Evolutionary conservation across 2,888 invertebrate genomes (phyloP).

Genomic region (Coelopa pilipes): DNA sequence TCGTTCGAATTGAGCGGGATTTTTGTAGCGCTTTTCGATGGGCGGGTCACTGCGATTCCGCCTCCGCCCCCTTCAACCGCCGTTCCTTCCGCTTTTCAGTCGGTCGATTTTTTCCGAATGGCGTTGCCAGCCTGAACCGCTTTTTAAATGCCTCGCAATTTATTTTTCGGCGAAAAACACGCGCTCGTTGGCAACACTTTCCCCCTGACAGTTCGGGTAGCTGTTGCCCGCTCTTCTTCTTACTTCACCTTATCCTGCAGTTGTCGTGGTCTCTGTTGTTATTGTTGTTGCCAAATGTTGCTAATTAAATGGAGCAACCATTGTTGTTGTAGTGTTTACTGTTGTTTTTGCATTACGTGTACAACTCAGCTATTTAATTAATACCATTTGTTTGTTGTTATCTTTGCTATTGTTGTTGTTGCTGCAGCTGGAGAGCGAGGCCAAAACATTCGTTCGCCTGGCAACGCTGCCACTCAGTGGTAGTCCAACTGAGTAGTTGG

Average conservation of each 20-base stretch:
- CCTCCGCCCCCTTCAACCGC: background rate
- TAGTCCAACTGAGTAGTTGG: background rate
- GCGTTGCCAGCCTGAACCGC: conserved; percentile 7
- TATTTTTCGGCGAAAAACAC: no score
- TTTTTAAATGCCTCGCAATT: conserved; percentile 1
- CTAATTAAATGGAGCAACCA: conserved; percentile 19
- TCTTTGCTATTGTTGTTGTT: no score
- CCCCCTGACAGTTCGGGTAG: no score
- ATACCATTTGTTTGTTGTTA: no score
- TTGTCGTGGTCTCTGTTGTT: no score
- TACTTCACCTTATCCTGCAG: no score
- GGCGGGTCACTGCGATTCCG: conserved; percentile 1
- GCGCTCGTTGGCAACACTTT: no score
- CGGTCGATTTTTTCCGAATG: background rate
- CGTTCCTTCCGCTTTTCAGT: background rate
- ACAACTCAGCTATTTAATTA: no score
- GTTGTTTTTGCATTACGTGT: no score
- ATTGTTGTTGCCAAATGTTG: conserved; percentile 5
- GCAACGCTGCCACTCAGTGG: background rate
- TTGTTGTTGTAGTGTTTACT: background rate
- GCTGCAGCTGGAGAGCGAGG: no score
- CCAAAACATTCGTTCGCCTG: background rate
- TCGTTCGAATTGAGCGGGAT: no score
- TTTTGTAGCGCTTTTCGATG: conserved; percentile 14
- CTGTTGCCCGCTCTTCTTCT: no score